Evolutionary conservation across 1,140 invertebrate species (phyloP).

Genomic region (Galendromus occidentalis): DNA sequence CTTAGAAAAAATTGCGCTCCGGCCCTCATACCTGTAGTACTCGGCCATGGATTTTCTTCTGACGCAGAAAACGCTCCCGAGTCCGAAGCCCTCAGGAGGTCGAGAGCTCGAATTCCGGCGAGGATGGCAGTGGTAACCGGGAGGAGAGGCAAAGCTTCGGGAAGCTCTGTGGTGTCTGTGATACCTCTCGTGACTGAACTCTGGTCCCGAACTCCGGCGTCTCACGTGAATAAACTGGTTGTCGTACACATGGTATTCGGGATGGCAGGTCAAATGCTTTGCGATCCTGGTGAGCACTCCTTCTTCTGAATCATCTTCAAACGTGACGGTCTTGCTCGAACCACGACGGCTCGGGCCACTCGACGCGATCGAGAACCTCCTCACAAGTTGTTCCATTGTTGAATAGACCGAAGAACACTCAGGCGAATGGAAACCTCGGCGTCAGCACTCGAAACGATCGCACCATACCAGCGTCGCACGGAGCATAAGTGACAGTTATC

Average conservation of each 20-base stretch:
- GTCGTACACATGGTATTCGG: not conserved
- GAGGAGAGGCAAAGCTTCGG: not conserved
- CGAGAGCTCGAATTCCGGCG: not conserved
- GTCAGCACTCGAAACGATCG: not conserved
- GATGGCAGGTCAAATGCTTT: not conserved
- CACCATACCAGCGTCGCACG: constrained; percentile 5
- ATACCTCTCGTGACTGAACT: not conserved
- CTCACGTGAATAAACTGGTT: not conserved
- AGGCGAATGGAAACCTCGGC: not conserved
- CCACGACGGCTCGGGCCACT: not conserved
- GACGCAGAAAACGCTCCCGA: not conserved
- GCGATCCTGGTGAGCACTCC: not conserved
- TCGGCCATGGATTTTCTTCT: constrained; percentile 7
- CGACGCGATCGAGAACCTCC: constrained; percentile 1
- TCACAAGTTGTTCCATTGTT: not conserved
- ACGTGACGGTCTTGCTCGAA: constrained; percentile 3
- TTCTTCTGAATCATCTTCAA: not conserved
- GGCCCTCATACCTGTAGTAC: not conserved
- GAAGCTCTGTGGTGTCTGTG: constrained; percentile 2
- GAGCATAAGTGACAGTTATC: constrained; percentile 5
- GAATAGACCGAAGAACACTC: not conserved
- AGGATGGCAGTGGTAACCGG: not conserved
- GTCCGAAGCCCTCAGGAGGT: not conserved
- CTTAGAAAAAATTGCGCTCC: no score
- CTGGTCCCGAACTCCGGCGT: not conserved